Percentiles rank a stretch among this genome's conserved stretches.
Evolutionary conservation across 2,888 invertebrate genomes (phyloP).

Genomic region (Sminthurides aquaticus): DNA sequence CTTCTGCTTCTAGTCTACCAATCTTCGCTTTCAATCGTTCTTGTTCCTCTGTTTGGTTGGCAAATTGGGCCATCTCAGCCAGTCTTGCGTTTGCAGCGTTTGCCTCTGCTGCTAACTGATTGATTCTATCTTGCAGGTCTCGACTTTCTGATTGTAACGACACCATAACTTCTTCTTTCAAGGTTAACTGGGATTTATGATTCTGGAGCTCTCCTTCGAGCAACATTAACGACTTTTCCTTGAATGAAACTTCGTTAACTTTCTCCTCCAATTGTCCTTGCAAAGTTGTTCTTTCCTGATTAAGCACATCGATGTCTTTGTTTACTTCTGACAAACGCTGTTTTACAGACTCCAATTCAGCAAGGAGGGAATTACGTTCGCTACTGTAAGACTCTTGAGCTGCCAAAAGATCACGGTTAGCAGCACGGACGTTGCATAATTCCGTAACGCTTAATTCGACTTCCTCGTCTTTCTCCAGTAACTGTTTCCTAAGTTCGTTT

Average conservation of each 20-base stretch:
- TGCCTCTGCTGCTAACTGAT: background rate
- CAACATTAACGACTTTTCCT: background rate
- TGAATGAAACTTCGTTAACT: background rate
- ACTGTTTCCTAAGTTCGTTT: background rate
- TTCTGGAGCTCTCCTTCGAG: conserved; percentile 2
- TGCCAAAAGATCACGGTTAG: conserved; percentile 40
- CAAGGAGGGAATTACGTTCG: background rate
- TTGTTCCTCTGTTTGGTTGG: background rate
- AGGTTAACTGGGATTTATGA: background rate
- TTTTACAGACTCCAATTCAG: background rate
- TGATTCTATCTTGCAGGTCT: background rate
- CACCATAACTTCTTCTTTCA: background rate
- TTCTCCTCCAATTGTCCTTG: background rate
- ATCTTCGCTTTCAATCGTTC: background rate
- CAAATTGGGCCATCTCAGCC: background rate
- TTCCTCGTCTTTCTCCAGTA: conserved; percentile 20
- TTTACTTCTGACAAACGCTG: background rate
- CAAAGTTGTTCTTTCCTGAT: background rate
- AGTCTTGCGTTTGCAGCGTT: background rate
- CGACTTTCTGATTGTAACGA: background rate
- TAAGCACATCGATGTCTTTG: background rate
- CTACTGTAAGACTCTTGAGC: background rate
- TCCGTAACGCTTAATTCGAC: conserved; percentile 19
- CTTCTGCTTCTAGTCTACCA: background rate
- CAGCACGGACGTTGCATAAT: conserved; percentile 45